These are phyloP conservation scores for Holothuria leucospilota DNA, from an alignment of 53 echinoderm and acorn worm genomes.

Conservation along the genomic window DNA sequence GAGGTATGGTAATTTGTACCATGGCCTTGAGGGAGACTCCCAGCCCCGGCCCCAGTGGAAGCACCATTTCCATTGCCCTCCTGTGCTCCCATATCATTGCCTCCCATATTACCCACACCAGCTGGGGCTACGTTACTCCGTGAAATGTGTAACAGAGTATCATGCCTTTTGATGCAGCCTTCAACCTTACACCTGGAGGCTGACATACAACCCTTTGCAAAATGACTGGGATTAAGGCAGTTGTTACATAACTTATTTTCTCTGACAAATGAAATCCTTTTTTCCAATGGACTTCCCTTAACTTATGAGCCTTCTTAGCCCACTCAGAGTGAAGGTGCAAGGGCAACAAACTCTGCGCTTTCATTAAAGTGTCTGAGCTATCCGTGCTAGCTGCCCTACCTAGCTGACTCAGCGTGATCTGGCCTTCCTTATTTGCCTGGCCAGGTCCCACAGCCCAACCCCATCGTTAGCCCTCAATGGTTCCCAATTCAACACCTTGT, in stretches of 20 bases:
- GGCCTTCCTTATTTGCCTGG: conserved; percentile 62
- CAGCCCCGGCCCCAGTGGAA: no score
- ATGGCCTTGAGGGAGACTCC: no score
- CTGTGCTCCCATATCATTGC: neutral
- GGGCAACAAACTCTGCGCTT: conserved; percentile 59
- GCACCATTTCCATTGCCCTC: neutral
- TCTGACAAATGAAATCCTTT: neutral
- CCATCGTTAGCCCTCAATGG: conserved; percentile 37
- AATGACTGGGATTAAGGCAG: neutral
- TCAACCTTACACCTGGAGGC: neutral
- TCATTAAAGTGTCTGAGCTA: conserved; percentile 48
- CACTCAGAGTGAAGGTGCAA: conserved; percentile 57
- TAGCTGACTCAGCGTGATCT: conserved; percentile 49
- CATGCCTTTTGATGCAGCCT: neutral
- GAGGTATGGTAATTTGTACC: no score
- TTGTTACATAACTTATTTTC: neutral
- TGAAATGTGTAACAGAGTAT: neutral
- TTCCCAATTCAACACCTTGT: conserved; percentile 33
- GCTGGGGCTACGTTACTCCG: neutral
- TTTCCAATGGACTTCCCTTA: neutral
- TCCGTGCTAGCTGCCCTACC: conserved; percentile 50
- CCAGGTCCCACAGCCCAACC: conserved; percentile 53
- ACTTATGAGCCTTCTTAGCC: conserved; percentile 49
- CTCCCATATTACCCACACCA: neutral
- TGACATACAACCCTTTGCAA: neutral